Base-by-base conservation (phyloP, 1,140 invertebrate species). In the Odontomachus brunneus region DNA sequence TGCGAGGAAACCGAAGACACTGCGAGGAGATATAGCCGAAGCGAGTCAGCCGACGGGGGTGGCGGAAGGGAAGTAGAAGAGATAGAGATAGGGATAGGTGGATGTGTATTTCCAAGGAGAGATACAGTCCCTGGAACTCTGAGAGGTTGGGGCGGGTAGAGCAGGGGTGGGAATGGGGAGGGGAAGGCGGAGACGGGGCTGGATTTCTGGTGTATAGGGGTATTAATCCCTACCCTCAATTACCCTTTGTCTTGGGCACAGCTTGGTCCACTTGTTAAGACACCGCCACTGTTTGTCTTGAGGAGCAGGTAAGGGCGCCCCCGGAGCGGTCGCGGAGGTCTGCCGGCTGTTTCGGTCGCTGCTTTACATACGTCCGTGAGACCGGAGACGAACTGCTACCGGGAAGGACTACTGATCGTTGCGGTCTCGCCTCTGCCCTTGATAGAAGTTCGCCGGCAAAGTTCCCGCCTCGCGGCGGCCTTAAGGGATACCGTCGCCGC, bases 241-340 rank as follows among this genome's bases (percentile, higher is more conserved):
- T 94, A 94, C 94, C 94, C 93, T 94, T 94, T 94, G 94, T 94
- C 94, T 94, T 94, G 93, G 92, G 93, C 93, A 90, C 92, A 93
- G 94, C 93, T 94, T 94, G 93, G 94, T 94, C 94, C 94, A 94
- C 93, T 94, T 94, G 93, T 94, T 94, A 94, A 94, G 93, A 94
- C 93, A 94, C 93, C 93, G 92, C 93, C 91, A 94, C 93, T 94
- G 94, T 94, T 94, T 94, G 94, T 94, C 94, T 94, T 94, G 91
- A 94, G 91, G 90, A 91, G 86, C 84, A 88, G 84, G 86, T 83
- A 82, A 82, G 72, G 66, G 84, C 63, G 26, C 66, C 55, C 74
- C 87, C 88, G 84, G 90, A 91, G 92, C 91, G 92, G 91, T 92
- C 91, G 90, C 89, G 89, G 89, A 91, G 91, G 89, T 91, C 82